Conservation (phyloP, 2,797 vertebrate genomes). For the Rhinoraja longicauda region DNA sequence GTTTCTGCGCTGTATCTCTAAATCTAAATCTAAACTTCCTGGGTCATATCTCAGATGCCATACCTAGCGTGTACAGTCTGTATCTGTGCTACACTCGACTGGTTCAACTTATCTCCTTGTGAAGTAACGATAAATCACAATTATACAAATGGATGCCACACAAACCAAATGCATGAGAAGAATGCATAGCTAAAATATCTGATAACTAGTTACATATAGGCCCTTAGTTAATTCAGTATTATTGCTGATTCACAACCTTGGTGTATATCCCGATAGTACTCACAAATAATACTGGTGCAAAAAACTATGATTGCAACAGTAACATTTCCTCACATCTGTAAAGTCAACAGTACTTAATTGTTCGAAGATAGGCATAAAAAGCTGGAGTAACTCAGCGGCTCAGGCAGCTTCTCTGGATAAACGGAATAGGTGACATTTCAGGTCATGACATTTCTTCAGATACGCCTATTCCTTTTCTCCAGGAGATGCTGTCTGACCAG, state of each 20-base stretch:
- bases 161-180: background rate
- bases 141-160: background rate
- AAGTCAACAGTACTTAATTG: too few relatives aligned
- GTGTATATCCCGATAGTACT: background rate
- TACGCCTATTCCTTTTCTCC: too few relatives aligned
- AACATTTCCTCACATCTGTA: too few relatives aligned
- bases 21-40: too few relatives aligned
- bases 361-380: too few relatives aligned
- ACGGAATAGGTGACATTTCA: too few relatives aligned
- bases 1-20: too few relatives aligned
- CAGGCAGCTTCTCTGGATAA: too few relatives aligned
- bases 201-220: background rate
- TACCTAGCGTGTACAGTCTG: background rate
- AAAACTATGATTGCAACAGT: too few relatives aligned
- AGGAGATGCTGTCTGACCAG: too few relatives aligned
- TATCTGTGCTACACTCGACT: background rate
- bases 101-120: background rate
- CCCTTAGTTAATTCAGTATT: background rate
- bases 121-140: background rate
- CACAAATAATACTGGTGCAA: background rate
- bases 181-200: background rate
- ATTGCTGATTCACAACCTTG: background rate
- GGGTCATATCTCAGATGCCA: background rate
- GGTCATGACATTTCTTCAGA: too few relatives aligned
- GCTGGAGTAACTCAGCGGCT: too few relatives aligned